Percentiles rank a stretch among this genome's conserved stretches.
phyloP scores from a whole-genome alignment of 2,888 invertebrate genomes.

The Morinoia aosen region DNA sequence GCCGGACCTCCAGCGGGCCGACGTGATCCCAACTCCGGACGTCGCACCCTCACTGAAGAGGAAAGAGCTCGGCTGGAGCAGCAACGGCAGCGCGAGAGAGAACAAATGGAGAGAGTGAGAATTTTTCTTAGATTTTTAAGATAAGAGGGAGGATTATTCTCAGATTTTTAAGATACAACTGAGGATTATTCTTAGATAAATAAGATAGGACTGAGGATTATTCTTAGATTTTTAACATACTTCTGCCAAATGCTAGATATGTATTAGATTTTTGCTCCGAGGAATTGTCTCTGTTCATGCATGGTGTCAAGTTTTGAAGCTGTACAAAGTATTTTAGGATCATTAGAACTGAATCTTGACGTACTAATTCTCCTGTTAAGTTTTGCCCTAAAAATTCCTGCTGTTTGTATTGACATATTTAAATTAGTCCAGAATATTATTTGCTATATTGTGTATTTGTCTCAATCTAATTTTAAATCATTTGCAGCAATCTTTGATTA shows the following conservation, averaged over 20 bases:
- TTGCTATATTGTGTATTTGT: background rate
- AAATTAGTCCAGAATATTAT: background rate
- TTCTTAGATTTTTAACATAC: background rate
- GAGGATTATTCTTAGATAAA: background rate
- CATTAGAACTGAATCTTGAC: too few species aligned
- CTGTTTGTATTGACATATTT: background rate
- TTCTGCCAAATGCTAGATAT: background rate
- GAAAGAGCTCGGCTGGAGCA: constrained; percentile 1
- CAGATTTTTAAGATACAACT: background rate
- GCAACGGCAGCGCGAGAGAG: background rate
- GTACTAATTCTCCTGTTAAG: background rate
- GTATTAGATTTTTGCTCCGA: background rate
- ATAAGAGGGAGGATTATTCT: background rate
- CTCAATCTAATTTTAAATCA: too few species aligned
- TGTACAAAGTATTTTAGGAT: too few species aligned
- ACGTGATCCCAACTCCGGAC: background rate
- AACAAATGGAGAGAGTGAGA: constrained; percentile 28
- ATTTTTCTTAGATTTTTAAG: background rate
- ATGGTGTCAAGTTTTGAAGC: background rate
- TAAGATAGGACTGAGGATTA: background rate
- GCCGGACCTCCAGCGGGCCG: background rate
- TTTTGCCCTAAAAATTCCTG: background rate
- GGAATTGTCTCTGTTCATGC: too few species aligned
- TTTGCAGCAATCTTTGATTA: too few species aligned
- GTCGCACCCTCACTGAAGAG: constrained; percentile 26